Evolutionary conservation across 2,797 vertebrate genomes (phyloP).

Genomic region (Halcyon leucocephala): DNA sequence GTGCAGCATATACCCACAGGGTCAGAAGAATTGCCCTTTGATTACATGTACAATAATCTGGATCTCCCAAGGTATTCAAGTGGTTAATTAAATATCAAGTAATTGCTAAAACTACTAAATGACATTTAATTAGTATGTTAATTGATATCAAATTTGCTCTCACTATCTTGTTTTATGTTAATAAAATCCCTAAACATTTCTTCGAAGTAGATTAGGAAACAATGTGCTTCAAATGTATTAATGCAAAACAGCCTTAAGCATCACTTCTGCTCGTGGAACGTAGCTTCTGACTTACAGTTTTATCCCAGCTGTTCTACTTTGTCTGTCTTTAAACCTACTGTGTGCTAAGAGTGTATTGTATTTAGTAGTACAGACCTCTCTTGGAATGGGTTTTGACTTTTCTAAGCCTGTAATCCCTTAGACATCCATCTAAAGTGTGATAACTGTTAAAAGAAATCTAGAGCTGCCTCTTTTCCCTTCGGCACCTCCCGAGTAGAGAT

Average conservation of each 20-base stretch:
- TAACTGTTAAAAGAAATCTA: background rate
- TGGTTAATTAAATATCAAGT: constrained; percentile 80
- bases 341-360: background rate
- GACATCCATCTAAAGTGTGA: background rate
- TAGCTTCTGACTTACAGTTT: background rate
- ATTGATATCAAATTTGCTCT: constrained; percentile 77
- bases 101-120: constrained; percentile 77
- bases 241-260: constrained; percentile 56
- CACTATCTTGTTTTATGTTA: constrained; percentile 78
- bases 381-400: background rate
- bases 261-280: background rate
- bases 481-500: rapidly evolving
- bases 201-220: constrained; percentile 70
- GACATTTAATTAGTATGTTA: constrained; percentile 80
- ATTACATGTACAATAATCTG: constrained; percentile 64
- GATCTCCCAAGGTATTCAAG: constrained; percentile 69
- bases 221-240: constrained; percentile 52
- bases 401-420: background rate
- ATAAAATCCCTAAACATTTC: constrained; percentile 76
- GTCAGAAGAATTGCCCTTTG: constrained; percentile 71
- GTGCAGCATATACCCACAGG: constrained; percentile 42
- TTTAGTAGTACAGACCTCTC: background rate
- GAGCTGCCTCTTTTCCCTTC: background rate
- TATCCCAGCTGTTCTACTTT: background rate
- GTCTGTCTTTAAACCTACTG: background rate